Base-by-base conservation (phyloP, 2,888 invertebrate genomes). In the Leptinotarsa peninsularis region DNA sequence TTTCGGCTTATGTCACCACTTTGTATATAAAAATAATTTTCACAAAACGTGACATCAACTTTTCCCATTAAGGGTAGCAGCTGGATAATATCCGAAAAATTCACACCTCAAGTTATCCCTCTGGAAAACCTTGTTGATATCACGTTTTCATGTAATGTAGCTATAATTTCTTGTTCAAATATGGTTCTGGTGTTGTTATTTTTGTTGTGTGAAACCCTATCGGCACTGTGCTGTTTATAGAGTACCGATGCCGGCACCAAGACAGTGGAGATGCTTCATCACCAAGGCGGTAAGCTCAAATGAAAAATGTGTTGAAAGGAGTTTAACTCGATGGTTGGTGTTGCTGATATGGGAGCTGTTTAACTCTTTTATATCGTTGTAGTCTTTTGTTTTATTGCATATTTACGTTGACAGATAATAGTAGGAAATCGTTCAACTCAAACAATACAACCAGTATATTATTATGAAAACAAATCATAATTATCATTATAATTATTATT, bases 201-300 rank as follows among this genome's bases (percentile, higher is more conserved):
- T 79, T 58, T 58, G 56, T 81, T 82, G 79, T 82, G 80, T 79
- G 79, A 78, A 79, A 81, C 79, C 82, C 82, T 82, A 82, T 80
- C 81, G 73, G 83, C 82, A 83, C 82, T 81, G 79, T 85, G 83
- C 85, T 88, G 86, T 87, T 58, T 93, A 90, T 94, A 97, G 96
- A 96, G 96, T 92, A 95, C 96, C 93, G 96, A 97, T 89, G 93
- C 94, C 89, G 97, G 96, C 89, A 93, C 94, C 90, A 94, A 95
- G 91, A 96, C 96, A 88, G 91, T 96, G 91, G 94, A 94, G 90
- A 93, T 93, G 93, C 92, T 97, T 91, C 93, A 94, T 90, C 94
- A 94, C 90, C 97, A 97, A 94, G 96, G 96, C 94, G 96, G 96
- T 96, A 95, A 96, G 95, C 85, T 81, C 72, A 73, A 76, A 58